phyloP scores from a whole-genome alignment of 2,888 invertebrate species.

The Chloroclysta siterata region DNA sequence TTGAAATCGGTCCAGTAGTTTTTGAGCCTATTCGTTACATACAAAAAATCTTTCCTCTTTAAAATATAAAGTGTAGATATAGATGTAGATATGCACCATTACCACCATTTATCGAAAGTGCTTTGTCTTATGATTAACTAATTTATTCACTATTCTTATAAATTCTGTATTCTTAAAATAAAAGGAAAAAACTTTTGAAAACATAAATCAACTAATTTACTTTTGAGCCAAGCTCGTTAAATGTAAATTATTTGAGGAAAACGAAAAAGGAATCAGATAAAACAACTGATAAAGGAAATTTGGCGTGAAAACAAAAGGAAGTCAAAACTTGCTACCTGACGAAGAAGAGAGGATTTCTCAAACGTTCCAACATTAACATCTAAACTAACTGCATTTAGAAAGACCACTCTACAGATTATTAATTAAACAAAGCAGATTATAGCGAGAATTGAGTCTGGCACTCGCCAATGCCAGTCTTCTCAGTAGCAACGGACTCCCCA shows the following conservation, averaged over 20 bases:
- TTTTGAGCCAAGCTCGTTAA: constrained; percentile 6
- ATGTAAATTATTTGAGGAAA: constrained; percentile 15
- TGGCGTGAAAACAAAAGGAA: constrained; percentile 60
- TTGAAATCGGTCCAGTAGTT: no score
- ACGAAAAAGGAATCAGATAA: constrained; percentile 5
- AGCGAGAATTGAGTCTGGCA: constrained; percentile 79
- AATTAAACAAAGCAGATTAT: constrained; percentile 62
- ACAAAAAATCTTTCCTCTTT: no score
- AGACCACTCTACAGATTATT: constrained; percentile 73
- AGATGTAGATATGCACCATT: no score
- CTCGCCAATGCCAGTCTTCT: constrained; percentile 80
- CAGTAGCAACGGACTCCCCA: constrained; percentile 79
- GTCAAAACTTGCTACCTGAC: constrained; percentile 77
- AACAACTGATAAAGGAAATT: not conserved
- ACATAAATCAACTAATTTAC: constrained; percentile 1
- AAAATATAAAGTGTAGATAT: no score
- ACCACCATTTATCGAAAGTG: no score
- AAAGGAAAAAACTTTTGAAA: not conserved
- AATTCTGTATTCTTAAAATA: no score
- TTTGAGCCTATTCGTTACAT: no score
- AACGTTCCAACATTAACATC: constrained; percentile 36
- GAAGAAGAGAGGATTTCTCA: constrained; percentile 74
- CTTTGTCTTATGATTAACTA: no score
- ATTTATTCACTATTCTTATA: no score
- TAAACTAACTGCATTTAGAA: constrained; percentile 57